Conservation (phyloP, 2,113 vertebrate genomes). For the Gallinago media region DNA sequence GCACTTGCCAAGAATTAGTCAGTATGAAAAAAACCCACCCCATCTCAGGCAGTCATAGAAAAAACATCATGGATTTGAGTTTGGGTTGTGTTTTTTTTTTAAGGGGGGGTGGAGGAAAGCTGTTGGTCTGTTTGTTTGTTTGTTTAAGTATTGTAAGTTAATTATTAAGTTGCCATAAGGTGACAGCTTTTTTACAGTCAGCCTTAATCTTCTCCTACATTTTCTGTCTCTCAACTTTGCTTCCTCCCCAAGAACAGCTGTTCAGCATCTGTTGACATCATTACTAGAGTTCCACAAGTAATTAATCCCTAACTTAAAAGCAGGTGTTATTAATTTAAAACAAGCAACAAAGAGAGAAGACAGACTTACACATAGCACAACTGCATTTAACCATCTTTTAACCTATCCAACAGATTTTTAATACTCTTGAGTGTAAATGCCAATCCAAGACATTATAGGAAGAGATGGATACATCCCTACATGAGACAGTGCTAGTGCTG, state of each 20-base stretch:
- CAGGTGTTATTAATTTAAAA: neutral
- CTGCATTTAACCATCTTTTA: neutral
- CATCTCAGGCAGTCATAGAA: neutral
- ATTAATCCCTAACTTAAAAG: neutral
- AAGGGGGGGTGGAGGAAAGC: fast-evolving
- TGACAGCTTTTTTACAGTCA: neutral
- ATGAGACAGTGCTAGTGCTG: neutral
- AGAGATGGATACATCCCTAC: neutral
- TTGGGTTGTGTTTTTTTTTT: neutral
- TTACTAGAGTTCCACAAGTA: neutral
- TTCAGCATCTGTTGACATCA: neutral
- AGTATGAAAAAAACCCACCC: neutral
- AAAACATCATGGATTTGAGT: neutral
- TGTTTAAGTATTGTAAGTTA: neutral
- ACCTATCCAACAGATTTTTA: neutral
- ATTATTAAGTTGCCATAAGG: neutral
- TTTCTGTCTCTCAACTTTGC: neutral
- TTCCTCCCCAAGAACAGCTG: neutral
- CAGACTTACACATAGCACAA: neutral
- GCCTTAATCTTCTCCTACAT: neutral
- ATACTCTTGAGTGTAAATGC: neutral
- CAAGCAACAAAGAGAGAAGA: neutral
- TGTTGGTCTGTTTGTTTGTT: neutral
- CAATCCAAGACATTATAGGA: neutral
- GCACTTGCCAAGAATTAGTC: neutral